Base-by-base conservation (phyloP, 2,797 vertebrate species). In the Chromobotia macracanthus region DNA sequence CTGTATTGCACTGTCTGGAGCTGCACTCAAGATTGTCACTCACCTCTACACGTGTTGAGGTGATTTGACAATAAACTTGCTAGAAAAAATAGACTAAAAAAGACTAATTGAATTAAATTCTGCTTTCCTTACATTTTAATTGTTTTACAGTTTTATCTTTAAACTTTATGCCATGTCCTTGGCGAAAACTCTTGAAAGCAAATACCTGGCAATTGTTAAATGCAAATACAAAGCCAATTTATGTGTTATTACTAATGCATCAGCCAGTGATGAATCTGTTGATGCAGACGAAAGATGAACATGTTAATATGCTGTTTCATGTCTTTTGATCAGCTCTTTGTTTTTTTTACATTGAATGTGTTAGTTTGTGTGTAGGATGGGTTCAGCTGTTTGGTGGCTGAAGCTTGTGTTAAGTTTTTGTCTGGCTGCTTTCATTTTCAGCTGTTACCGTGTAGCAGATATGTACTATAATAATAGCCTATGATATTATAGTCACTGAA, bases 171-270 rank as follows among this genome's bases (percentile, higher is more conserved):
- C 79, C 83, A 28, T 28, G 83, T 76, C 69, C 75, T 82, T 79
- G 77, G 66, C 41, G 65, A 70, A 77, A 77, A 77, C 68, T 2
- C 55, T 67, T 35, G 16, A 71, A 74, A 74, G 60, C 31, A 75
- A 77, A 81, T 80, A 63, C 72, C 72, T 79, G 35, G 19, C 60
- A 71, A 55, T 75, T 60, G 83, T 77, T 67, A 84, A 76, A 70
- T 18, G 38, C 81, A 76, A 86, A 84, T 87, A 88, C 89, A 89
- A 86, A 79, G 81, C 50, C 23, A 44, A 86, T 89, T 89, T 84
- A 84, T 84, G 23, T 19, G 23, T 19, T 50, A 35, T 70, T 72
- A 79, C 75, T 61, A 75, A 25, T 78, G 53, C 81, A 79, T 50
- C 58, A 72, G 64, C 80, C 82, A 7, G 7, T 75, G 75, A 38